These are phyloP conservation scores for Alloscopus bannaensis DNA, from an alignment of 2,888 invertebrate species.

Conservation along the genomic window DNA sequence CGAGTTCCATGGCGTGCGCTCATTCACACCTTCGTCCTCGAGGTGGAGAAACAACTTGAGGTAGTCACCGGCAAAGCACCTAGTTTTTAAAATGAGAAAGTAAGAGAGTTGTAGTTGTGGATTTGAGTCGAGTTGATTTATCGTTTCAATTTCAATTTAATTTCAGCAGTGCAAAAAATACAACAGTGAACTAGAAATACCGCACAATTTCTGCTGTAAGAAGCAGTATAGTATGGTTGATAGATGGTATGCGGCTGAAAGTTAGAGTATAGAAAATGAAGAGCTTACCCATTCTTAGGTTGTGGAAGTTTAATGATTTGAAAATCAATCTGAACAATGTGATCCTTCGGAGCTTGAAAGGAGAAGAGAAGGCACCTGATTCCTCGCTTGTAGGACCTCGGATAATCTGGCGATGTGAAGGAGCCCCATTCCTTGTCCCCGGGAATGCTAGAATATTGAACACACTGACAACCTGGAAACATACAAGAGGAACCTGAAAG, in stretches of 20 bases:
- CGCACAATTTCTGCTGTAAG: too few species aligned
- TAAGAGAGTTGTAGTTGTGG: too few species aligned
- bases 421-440: slow-evolving; percentile 84
- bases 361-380: slow-evolving; percentile 90
- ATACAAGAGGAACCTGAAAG: slow-evolving; percentile 66
- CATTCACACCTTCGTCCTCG: slow-evolving; percentile 83
- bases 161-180: too few species aligned
- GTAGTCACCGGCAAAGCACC: slow-evolving; percentile 85
- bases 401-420: slow-evolving; percentile 90
- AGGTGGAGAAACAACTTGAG: slow-evolving; percentile 87
- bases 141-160: too few species aligned
- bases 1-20: slow-evolving; percentile 85
- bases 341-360: slow-evolving; percentile 85
- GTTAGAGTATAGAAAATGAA: not conserved
- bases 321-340: slow-evolving; percentile 89
- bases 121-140: too few species aligned
- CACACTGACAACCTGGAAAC: slow-evolving; percentile 87
- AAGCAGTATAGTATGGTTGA: too few species aligned
- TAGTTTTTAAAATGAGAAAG: slow-evolving; percentile 75
- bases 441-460: slow-evolving; percentile 87
- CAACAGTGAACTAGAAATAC: too few species aligned
- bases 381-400: slow-evolving; percentile 83
- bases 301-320: slow-evolving; percentile 86
- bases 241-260: too few species aligned
- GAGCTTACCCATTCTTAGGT: slow-evolving; percentile 82